These are phyloP conservation scores for Nineta flava DNA, from an alignment of 2,888 invertebrate species.

Conservation along the genomic window DNA sequence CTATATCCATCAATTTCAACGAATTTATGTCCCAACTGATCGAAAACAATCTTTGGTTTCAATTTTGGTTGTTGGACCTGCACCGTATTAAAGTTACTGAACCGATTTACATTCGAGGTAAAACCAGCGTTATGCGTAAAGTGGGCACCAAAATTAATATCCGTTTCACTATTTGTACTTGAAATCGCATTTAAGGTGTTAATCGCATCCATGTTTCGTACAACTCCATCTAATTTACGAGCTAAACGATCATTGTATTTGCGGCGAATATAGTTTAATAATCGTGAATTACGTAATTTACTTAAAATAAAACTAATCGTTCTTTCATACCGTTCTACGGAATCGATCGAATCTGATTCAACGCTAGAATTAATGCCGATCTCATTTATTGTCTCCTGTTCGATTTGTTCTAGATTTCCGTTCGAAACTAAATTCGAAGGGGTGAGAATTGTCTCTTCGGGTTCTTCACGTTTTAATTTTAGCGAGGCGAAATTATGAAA, in stretches of 20 bases:
- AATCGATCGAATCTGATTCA: too few relatives aligned
- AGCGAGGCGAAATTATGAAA: not conserved
- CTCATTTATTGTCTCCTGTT: not conserved
- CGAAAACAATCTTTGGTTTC: conserved; percentile 13
- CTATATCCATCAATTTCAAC: conserved; percentile 19
- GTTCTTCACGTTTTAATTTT: not conserved
- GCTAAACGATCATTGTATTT: conserved; percentile 5
- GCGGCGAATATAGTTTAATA: conserved; percentile 1
- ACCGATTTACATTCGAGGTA: not conserved
- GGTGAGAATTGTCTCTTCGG: not conserved
- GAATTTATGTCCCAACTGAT: conserved; percentile 20
- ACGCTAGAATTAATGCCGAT: too few relatives aligned
- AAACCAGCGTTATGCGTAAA: not conserved
- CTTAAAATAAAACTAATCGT: conserved; percentile 4
- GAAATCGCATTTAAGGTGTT: not conserved
- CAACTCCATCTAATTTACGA: conserved; percentile 1
- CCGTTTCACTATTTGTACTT: not conserved
- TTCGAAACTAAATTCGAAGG: too few relatives aligned
- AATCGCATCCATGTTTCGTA: not conserved
- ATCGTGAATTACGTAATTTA: conserved; percentile 4
- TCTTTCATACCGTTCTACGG: conserved; percentile 4
- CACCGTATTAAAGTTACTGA: not conserved
- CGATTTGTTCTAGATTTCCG: not conserved
- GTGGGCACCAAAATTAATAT: not conserved
- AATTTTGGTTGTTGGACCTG: conserved; percentile 1